Evolutionary conservation across 2,797 vertebrate species (phyloP).

Genomic region (Tympanoctomys barrerae): DNA sequence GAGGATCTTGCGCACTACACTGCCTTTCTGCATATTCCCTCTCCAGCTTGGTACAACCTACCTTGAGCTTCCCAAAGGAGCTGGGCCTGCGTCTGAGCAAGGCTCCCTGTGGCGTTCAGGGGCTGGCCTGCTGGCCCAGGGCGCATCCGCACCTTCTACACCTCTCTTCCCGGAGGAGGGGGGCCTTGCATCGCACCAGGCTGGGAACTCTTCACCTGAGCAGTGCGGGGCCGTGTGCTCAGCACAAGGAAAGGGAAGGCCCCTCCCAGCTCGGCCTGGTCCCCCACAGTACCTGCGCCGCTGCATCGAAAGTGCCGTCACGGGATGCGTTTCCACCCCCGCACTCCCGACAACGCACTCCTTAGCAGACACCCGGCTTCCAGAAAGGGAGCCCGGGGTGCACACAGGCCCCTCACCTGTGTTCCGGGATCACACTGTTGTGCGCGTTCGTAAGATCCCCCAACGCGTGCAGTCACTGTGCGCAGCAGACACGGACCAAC

Average conservation of each 20-base stretch:
- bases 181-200: neutral
- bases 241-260: neutral
- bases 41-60: neutral
- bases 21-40: neutral
- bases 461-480: too few relatives aligned
- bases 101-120: neutral
- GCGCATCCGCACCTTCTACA: neutral
- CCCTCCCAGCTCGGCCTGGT: too few relatives aligned
- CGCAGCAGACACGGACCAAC: too few relatives aligned
- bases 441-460: too few relatives aligned
- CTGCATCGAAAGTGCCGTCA: too few relatives aligned
- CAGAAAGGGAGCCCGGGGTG: too few relatives aligned
- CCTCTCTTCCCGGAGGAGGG: neutral
- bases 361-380: too few relatives aligned
- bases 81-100: neutral
- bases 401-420: too few relatives aligned
- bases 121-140: neutral
- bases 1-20: rapidly evolving
- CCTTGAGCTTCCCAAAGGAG: neutral
- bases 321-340: too few relatives aligned
- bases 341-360: too few relatives aligned
- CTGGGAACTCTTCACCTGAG: neutral
- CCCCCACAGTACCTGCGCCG: too few relatives aligned
- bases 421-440: too few relatives aligned
- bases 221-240: neutral